phyloP scores from a whole-genome alignment of 2,797 vertebrate genomes.

The Crypturellus tataupa region DNA sequence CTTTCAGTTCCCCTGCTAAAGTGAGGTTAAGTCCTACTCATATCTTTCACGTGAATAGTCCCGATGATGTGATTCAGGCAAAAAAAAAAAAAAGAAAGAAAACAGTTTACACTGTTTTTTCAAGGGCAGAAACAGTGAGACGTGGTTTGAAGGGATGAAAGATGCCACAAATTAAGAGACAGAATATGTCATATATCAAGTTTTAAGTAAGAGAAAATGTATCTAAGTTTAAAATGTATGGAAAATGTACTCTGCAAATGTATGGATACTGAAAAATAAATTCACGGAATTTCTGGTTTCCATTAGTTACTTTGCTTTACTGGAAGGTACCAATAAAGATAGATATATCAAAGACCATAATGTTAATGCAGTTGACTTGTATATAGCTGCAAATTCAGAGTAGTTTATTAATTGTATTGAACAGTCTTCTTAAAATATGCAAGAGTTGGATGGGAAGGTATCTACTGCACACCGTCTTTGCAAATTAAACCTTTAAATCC shows the following conservation, averaged over 20 bases:
- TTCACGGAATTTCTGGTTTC: neutral
- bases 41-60: neutral
- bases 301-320: neutral
- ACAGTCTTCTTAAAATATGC: too few relatives aligned
- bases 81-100: slow-evolving; percentile 39
- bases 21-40: slow-evolving; percentile 36
- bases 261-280: neutral
- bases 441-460: neutral
- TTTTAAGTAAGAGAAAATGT: neutral
- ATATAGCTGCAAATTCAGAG: neutral
- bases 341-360: neutral
- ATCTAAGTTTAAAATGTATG: neutral
- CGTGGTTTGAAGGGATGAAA: neutral
- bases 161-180: neutral
- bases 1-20: slow-evolving; percentile 70
- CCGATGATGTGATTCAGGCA: neutral
- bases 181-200: neutral
- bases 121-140: neutral
- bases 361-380: neutral
- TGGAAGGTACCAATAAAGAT: neutral
- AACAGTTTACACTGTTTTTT: slow-evolving; percentile 21
- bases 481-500: neutral
- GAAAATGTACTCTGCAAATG: neutral
- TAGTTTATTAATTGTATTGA: neutral
- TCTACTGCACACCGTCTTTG: neutral